Percentiles rank a stretch among this genome's conserved stretches.
Evolutionary conservation across 2,797 vertebrate species (phyloP).

Genomic region (Catamblyrhynchus diadema): DNA sequence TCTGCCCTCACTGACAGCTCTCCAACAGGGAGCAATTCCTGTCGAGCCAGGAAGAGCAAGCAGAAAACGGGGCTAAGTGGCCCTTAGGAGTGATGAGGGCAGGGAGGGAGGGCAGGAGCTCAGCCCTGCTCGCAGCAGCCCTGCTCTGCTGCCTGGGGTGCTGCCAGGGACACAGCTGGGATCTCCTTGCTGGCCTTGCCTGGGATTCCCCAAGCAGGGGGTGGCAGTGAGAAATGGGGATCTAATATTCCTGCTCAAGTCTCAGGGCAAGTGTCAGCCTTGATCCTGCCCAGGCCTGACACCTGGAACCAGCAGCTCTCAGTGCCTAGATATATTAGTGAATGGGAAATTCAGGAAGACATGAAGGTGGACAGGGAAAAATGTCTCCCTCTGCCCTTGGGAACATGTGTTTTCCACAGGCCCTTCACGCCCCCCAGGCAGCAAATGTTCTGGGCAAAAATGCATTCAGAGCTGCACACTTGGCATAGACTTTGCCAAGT

Average conservation of each 20-base stretch:
- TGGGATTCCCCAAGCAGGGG: neutral
- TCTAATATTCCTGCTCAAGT: neutral
- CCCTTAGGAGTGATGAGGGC: neutral
- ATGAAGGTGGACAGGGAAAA: neutral
- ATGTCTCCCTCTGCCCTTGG: rapidly evolving
- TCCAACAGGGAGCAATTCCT: constrained; percentile 19
- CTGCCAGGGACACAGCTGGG: neutral
- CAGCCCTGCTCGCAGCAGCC: neutral
- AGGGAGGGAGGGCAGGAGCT: neutral
- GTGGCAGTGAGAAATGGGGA: neutral
- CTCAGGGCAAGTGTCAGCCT: neutral
- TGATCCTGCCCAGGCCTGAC: neutral
- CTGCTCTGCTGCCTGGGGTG: neutral
- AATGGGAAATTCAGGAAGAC: neutral
- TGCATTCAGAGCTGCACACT: neutral
- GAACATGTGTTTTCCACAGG: neutral
- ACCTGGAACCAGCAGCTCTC: neutral
- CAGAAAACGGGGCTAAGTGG: neutral
- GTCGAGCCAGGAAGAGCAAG: neutral
- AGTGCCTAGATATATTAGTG: neutral
- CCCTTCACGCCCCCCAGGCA: neutral
- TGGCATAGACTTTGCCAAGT: rapidly evolving
- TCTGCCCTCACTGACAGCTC: neutral
- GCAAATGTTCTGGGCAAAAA: neutral
- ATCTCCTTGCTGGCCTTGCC: neutral